Evolutionary conservation across 2,113 vertebrate genomes (phyloP).

Genomic region (Martes martes): DNA sequence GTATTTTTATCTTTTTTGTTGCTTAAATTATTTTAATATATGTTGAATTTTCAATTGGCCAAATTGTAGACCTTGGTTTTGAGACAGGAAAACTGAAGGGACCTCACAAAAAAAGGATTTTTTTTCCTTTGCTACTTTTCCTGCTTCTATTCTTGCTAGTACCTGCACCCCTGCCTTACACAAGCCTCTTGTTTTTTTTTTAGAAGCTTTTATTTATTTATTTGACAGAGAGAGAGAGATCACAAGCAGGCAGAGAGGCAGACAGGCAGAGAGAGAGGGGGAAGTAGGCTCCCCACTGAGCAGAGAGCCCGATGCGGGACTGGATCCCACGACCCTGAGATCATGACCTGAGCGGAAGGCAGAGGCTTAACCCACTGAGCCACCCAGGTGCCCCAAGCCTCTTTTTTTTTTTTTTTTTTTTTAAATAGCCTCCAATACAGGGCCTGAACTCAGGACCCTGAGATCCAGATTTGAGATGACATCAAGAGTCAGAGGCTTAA

Average conservation of each 20-base stretch:
- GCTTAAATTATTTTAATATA: background rate
- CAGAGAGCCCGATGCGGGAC: rapidly evolving
- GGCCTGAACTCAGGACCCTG: no score
- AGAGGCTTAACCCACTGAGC: no score
- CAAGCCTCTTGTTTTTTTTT: background rate
- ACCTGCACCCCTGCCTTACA: background rate
- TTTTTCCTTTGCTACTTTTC: background rate
- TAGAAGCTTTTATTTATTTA: no score
- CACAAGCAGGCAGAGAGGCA: no score
- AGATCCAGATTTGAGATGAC: background rate
- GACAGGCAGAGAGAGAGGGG: no score
- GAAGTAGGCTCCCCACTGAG: no score
- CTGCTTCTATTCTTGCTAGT: background rate
- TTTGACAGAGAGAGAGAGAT: no score
- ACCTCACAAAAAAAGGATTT: background rate
- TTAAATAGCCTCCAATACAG: background rate
- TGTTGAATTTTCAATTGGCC: background rate
- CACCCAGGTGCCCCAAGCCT: no score
- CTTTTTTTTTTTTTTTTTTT: background rate
- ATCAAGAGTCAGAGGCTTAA: background rate
- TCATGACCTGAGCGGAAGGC: no score
- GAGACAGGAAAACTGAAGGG: background rate
- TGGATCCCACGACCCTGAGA: no score
- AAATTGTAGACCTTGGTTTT: background rate
- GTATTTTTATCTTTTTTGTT: background rate